These are phyloP conservation scores for Odontomachus brunneus DNA, from an alignment of 1,140 invertebrate genomes.

Conservation along the genomic window DNA sequence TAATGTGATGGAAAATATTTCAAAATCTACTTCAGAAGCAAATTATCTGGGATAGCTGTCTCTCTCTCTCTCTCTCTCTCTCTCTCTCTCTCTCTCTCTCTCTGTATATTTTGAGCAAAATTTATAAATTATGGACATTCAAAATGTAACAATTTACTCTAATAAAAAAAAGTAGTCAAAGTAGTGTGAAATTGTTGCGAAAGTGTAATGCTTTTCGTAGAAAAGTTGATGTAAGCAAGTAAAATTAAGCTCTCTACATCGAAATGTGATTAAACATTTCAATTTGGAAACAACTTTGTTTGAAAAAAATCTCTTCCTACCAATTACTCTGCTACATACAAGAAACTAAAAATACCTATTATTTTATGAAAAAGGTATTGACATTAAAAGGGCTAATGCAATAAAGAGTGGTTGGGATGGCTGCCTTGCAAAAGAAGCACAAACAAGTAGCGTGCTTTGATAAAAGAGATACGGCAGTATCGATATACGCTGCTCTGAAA, in stretches of 20 bases:
- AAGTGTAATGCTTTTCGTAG: no score
- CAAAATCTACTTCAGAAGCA: no score
- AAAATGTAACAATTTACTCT: no score
- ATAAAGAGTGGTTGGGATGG: constrained; percentile 7
- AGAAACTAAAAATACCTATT: constrained; percentile 26
- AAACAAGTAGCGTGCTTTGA: not conserved
- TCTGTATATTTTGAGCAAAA: no score
- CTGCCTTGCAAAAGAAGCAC: constrained; percentile 17
- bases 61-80: no score
- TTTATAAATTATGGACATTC: no score
- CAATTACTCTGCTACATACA: not conserved
- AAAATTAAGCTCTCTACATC: not conserved
- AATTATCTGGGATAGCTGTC: no score
- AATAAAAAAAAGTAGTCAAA: no score
- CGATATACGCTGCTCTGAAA: not conserved
- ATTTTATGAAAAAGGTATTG: constrained; percentile 5
- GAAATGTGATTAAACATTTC: no score
- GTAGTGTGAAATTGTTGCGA: not conserved
- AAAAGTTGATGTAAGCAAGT: no score
- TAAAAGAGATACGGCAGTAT: constrained; percentile 12
- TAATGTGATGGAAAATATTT: no score
- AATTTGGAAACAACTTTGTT: not conserved
- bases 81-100: no score
- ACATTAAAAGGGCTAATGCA: constrained; percentile 16
- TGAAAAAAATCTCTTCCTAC: not conserved